Conservation (phyloP, 2,888 invertebrate genomes). For the Bruchidius siliquastri region DNA sequence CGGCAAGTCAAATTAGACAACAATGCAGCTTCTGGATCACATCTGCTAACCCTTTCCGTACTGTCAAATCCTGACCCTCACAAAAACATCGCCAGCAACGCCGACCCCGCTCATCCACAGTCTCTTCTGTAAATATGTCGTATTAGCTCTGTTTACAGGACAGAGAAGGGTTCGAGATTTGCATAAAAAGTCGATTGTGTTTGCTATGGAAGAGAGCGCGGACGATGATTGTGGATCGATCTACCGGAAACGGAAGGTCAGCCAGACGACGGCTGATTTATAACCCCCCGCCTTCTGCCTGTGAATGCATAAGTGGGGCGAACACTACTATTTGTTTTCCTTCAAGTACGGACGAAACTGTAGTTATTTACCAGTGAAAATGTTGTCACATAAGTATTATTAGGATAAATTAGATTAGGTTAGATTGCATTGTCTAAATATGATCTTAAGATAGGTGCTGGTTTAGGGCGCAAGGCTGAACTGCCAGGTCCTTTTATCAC, state of each 20-base stretch:
- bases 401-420: too few species aligned
- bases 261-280: background rate
- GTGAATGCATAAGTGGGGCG: background rate
- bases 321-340: background rate
- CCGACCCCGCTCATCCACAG: background rate
- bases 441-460: too few species aligned
- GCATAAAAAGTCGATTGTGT: background rate
- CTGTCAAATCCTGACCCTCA: background rate
- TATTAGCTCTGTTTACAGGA: background rate
- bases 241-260: background rate
- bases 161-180: background rate
- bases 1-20: too few species aligned
- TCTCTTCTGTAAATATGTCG: background rate
- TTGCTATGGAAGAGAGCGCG: background rate
- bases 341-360: too few species aligned
- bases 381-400: too few species aligned
- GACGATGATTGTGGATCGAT: background rate
- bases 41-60: too few species aligned
- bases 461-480: too few species aligned
- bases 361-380: too few species aligned
- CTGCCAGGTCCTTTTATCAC: too few species aligned
- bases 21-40: too few species aligned
- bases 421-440: too few species aligned
- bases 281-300: background rate
- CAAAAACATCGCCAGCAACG: background rate